Evolutionary conservation across 2,113 vertebrate genomes (phyloP).

Genomic region (Diphyllodes magnificus): DNA sequence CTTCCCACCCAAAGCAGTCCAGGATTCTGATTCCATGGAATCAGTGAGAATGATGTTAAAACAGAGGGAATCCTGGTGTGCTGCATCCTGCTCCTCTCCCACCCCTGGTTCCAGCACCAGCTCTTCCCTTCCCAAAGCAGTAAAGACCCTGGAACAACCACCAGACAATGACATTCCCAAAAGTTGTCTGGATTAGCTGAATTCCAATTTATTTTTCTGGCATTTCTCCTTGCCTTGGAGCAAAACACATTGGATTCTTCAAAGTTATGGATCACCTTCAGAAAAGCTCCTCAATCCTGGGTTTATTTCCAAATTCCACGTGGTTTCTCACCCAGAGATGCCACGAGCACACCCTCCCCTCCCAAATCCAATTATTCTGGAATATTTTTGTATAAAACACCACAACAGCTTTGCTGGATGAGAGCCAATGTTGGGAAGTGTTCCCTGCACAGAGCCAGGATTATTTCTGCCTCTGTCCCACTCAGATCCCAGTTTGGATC

Average conservation of each 20-base stretch:
- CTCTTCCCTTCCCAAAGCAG: background rate
- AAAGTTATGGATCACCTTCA: background rate
- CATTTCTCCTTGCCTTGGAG: background rate
- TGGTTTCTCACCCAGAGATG: background rate
- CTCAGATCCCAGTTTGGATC: background rate
- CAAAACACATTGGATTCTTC: background rate
- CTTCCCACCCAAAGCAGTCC: background rate
- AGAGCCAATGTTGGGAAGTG: background rate
- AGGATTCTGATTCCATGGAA: background rate
- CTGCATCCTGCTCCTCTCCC: background rate
- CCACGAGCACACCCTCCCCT: background rate
- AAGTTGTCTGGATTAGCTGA: background rate
- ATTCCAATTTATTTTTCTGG: background rate
- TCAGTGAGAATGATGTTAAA: background rate
- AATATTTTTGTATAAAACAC: background rate
- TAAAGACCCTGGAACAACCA: background rate
- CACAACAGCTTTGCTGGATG: background rate
- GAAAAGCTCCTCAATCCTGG: background rate
- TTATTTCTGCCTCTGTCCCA: background rate
- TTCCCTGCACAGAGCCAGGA: background rate
- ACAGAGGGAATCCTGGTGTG: fast-evolving
- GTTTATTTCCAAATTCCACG: background rate
- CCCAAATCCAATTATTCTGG: background rate
- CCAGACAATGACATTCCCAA: background rate
- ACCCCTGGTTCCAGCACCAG: background rate